phyloP scores from a whole-genome alignment of 2,888 invertebrate species.

The Bursaphelenchus okinawaensis region DNA sequence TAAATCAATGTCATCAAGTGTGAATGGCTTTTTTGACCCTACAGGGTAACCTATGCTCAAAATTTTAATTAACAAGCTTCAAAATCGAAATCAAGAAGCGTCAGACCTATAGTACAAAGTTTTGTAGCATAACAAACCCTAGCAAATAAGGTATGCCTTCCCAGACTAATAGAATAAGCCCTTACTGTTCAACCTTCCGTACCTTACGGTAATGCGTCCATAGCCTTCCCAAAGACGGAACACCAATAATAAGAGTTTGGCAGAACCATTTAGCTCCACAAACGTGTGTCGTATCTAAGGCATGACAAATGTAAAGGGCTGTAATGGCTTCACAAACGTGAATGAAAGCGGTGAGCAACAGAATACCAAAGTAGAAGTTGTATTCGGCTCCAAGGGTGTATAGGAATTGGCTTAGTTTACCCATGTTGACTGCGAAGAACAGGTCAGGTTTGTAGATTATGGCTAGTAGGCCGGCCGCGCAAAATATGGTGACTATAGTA shows the following conservation, averaged over 20 bases:
- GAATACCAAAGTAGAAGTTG: constrained; percentile 26
- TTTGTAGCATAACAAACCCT: too few species aligned
- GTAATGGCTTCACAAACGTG: constrained; percentile 45
- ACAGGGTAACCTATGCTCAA: too few species aligned
- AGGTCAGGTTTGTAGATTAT: not conserved
- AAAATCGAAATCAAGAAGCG: too few species aligned
- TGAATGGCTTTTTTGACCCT: too few species aligned
- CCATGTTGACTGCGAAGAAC: not conserved
- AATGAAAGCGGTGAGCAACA: constrained; percentile 39
- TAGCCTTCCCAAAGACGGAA: constrained; percentile 44
- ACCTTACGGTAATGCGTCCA: constrained; percentile 14
- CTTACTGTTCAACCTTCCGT: not conserved
- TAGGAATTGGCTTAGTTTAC: not conserved
- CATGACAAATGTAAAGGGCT: constrained; percentile 41
- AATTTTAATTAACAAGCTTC: too few species aligned
- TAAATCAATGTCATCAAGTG: too few species aligned
- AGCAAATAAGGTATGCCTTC: too few species aligned
- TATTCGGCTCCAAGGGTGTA: constrained; percentile 13
- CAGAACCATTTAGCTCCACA: constrained; percentile 47
- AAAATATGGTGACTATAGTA: not conserved
- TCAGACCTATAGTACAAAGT: too few species aligned
- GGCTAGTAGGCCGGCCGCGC: not conserved
- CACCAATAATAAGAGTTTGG: constrained; percentile 51
- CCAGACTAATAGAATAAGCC: too few species aligned
- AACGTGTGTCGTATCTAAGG: constrained; percentile 38